Evolutionary conservation across 1,140 invertebrate species (phyloP), one percentile per base, ranked within the genome.

Genomic region (Drosophila suzukii): DNA sequence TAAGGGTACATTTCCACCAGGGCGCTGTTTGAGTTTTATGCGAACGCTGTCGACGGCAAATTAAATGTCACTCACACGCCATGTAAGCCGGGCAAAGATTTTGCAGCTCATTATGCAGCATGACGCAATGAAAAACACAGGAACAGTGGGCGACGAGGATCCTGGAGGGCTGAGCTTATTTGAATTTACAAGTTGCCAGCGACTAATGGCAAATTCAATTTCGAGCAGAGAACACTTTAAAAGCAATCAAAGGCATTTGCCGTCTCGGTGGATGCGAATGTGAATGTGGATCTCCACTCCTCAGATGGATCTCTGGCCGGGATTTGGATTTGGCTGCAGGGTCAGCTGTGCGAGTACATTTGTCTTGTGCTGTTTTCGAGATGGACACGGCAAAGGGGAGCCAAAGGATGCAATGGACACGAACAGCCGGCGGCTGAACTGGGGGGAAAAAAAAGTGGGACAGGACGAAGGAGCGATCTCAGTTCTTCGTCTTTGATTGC

Each of bases 31-130:
- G 20, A 59, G 62, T 78, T 67, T 61, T 67, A 58, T 67, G 36
- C 67, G 24, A 41, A 20, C 53, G 12, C 75, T 55, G 74, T 66
- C 74, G 82, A 75, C 60, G 62, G 62, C 70, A 86, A 86, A 86
- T 86, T 86, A 86, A 82, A 86, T 88, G 82, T 86, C 82, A 86
- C 82, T 86, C 82, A 82, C 85, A 88, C 83, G 82, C 82, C 83
- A 83, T 76, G 78, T 78, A 67, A 57, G 58, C 74, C 70, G 17
- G 38, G 63, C 46, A 74, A 78, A 70, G 71, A 75, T 62, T 86
- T 81, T 74, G 72, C 74, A 85, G 81, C 81, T 85, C 82, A 85
- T 85, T 85, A 85, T 85, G 81, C 81, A 86, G 66, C 74, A 85
- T 85, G 81, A 81, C 74, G 81, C 82, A 85, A 81, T 85, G 74